Conservation (phyloP, 2,113 vertebrate genomes). For the Ceratotherium simum region DNA sequence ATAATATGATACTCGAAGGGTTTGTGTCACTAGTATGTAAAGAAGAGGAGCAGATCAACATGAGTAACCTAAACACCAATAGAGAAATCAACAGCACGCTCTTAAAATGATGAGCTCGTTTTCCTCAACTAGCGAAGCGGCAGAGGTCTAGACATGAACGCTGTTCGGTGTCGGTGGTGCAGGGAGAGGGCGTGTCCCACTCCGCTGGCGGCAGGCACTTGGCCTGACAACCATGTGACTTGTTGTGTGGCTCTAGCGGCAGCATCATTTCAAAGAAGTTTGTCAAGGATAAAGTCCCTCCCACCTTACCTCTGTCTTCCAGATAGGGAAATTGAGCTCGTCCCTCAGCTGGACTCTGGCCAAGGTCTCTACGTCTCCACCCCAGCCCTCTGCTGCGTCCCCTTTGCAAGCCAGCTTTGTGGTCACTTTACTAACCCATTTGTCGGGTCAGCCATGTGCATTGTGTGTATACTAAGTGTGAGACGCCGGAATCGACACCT, state of each 20-base stretch:
- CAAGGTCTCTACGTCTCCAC: fast-evolving
- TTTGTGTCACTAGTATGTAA: background rate
- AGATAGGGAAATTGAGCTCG: background rate
- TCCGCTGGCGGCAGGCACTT: background rate
- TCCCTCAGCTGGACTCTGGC: background rate
- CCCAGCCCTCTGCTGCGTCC: background rate
- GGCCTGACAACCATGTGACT: background rate
- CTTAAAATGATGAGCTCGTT: background rate
- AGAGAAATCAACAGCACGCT: background rate
- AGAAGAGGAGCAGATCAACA: background rate
- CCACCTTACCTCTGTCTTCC: background rate
- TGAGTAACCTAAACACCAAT: background rate
- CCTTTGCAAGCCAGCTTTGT: background rate
- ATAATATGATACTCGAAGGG: background rate
- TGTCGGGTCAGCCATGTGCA: background rate
- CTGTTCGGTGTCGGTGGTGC: fast-evolving
- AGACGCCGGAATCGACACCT: fast-evolving
- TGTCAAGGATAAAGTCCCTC: background rate
- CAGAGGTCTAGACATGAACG: background rate
- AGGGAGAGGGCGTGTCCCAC: fast-evolving
- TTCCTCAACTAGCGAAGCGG: background rate
- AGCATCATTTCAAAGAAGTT: background rate
- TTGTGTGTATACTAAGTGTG: background rate
- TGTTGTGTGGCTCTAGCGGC: background rate
- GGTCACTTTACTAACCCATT: background rate